phyloP scores from a whole-genome alignment of 2,888 invertebrate species.

The Mythimna albipuncta region DNA sequence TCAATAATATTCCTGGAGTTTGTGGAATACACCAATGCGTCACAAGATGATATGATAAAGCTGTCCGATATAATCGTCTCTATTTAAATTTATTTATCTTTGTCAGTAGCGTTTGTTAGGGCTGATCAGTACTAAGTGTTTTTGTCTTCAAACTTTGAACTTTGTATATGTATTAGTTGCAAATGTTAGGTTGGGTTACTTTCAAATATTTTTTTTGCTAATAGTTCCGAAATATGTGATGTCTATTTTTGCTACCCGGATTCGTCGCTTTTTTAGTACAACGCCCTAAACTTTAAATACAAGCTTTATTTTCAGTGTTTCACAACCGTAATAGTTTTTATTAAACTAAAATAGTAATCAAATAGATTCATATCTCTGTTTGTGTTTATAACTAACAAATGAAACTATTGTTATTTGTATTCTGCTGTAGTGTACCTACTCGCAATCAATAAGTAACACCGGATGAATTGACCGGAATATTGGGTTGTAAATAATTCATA shows the following conservation, averaged over 20 bases:
- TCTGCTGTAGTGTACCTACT: neutral
- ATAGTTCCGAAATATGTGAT: neutral
- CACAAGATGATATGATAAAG: constrained; percentile 6
- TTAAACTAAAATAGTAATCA: constrained; percentile 17
- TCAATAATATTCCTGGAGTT: neutral
- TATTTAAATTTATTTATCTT: constrained; percentile 22
- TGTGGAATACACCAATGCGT: neutral
- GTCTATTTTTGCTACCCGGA: neutral
- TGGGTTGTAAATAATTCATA: constrained; percentile 32
- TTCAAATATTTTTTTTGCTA: neutral
- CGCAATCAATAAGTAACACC: constrained; percentile 28
- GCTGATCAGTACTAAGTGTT: constrained; percentile 25
- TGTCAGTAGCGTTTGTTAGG: constrained; percentile 7
- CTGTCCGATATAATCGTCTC: constrained; percentile 5
- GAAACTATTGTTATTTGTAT: constrained; percentile 10
- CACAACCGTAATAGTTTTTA: neutral
- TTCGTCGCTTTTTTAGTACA: neutral
- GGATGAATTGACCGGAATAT: constrained; percentile 28
- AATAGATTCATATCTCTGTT: constrained; percentile 24
- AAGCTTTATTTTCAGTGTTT: constrained; percentile 9
- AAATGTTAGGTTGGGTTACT: neutral
- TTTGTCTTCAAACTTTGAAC: constrained; percentile 16
- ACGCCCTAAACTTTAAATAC: neutral
- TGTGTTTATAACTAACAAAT: constrained; percentile 16
- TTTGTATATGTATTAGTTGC: neutral